Evolutionary conservation across 1,140 invertebrate species (phyloP).

Genomic region (Papilio helenus): DNA sequence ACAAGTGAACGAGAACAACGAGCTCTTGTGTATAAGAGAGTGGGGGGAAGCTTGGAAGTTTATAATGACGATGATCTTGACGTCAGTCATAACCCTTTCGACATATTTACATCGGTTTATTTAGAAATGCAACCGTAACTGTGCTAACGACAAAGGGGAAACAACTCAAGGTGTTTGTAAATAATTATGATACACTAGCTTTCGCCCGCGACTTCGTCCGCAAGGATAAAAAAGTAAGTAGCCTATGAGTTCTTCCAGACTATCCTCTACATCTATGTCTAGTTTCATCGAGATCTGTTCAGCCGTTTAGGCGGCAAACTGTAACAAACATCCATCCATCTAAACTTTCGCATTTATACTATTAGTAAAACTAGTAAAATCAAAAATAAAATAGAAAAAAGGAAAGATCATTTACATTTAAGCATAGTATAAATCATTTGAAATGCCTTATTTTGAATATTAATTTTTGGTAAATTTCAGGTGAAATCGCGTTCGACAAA

Average conservation of each 20-base stretch:
- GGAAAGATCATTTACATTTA: not conserved
- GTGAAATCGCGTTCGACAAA: conserved; percentile 43
- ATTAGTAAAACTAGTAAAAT: too few relatives aligned
- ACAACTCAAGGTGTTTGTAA: not conserved
- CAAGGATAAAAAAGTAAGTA: too few relatives aligned
- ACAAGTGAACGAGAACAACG: conserved; percentile 16
- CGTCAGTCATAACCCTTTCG: not conserved
- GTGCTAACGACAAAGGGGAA: not conserved
- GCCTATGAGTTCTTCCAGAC: too few relatives aligned
- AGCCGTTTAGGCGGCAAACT: too few relatives aligned
- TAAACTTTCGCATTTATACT: too few relatives aligned
- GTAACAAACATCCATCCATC: too few relatives aligned
- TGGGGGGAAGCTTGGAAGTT: not conserved
- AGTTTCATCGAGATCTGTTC: too few relatives aligned
- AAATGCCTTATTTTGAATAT: not conserved
- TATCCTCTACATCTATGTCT: too few relatives aligned
- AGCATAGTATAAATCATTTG: not conserved
- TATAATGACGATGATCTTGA: conserved; percentile 13
- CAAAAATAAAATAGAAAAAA: too few relatives aligned
- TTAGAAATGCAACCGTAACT: not conserved
- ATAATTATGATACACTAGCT: not conserved
- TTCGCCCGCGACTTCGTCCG: too few relatives aligned
- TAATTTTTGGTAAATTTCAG: conserved; percentile 55
- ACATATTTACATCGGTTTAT: not conserved
- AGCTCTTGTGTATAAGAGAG: not conserved